phyloP scores from a whole-genome alignment of 23 tunicate genomes.

The Phallusia fumigata region DNA sequence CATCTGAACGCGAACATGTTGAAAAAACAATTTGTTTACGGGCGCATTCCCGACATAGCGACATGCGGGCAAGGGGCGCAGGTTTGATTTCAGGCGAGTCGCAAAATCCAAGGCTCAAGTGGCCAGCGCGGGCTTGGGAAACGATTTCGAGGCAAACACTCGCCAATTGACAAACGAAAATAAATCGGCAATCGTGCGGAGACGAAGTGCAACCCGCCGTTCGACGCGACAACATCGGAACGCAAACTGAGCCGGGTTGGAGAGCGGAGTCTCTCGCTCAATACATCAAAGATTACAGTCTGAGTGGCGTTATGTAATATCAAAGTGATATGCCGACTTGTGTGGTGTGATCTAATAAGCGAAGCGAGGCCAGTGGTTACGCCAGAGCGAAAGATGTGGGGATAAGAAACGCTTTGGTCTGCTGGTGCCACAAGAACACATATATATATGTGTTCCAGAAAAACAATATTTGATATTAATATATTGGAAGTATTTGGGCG shows the following conservation, averaged over 20 bases:
- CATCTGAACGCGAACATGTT: not conserved
- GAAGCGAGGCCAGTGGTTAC: too few species aligned
- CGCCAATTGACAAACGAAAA: not conserved
- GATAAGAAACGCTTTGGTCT: too few species aligned
- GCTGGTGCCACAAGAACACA: too few species aligned
- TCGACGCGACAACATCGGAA: not conserved
- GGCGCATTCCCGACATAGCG: not conserved
- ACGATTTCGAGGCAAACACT: not conserved
- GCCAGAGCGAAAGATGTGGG: too few species aligned
- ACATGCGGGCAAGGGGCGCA: not conserved
- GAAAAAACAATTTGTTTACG: not conserved
- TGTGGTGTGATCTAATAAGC: not conserved
- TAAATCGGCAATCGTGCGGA: not conserved
- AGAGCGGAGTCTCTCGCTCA: not conserved
- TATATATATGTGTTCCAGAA: too few species aligned
- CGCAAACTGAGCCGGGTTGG: not conserved
- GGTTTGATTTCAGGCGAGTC: not conserved
- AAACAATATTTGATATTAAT: too few species aligned
- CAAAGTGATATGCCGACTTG: not conserved
- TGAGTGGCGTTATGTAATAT: not conserved
- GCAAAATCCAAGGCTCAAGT: not conserved
- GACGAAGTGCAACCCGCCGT: not conserved
- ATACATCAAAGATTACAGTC: not conserved
- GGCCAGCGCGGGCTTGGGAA: slow-evolving; percentile 1
- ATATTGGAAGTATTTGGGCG: too few species aligned